A percentile compares a stretch with the other conserved stretches of the same genome.
Conservation (phyloP, 2,113 vertebrate species). For the Siniperca knerii region DNA sequence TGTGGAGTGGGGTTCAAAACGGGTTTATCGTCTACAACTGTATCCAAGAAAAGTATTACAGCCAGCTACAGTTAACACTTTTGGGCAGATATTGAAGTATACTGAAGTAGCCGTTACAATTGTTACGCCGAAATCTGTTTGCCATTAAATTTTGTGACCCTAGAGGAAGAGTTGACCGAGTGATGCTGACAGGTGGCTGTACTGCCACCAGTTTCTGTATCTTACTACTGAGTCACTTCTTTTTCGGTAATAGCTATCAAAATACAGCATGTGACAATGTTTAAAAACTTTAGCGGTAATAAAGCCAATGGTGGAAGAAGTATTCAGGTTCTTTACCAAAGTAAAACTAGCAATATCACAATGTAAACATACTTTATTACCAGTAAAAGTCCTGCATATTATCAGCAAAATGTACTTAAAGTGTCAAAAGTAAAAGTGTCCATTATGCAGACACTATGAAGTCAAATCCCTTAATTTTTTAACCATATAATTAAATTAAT, state of each 20-base stretch:
- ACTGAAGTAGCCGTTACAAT: background rate
- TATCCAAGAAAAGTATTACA: background rate
- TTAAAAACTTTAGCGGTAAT: background rate
- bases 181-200: background rate
- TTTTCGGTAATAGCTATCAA: too few relatives aligned
- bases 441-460: background rate
- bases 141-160: background rate
- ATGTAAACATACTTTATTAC: background rate
- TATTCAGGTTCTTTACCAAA: background rate
- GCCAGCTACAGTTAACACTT: too few relatives aligned
- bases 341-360: background rate
- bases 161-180: background rate
- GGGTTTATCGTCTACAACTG: background rate
- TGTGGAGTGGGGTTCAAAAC: background rate
- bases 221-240: background rate
- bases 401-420: background rate
- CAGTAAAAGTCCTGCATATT: background rate
- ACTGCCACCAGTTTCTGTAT: background rate
- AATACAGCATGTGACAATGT: background rate
- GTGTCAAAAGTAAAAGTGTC: background rate
- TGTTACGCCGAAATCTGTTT: constrained; percentile 7
- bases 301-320: background rate
- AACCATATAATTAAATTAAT: background rate
- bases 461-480: background rate
- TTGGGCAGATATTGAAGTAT: background rate